Base-by-base conservation (phyloP, 2,888 invertebrate species). In the Sarcophaga caerulescens region DNA sequence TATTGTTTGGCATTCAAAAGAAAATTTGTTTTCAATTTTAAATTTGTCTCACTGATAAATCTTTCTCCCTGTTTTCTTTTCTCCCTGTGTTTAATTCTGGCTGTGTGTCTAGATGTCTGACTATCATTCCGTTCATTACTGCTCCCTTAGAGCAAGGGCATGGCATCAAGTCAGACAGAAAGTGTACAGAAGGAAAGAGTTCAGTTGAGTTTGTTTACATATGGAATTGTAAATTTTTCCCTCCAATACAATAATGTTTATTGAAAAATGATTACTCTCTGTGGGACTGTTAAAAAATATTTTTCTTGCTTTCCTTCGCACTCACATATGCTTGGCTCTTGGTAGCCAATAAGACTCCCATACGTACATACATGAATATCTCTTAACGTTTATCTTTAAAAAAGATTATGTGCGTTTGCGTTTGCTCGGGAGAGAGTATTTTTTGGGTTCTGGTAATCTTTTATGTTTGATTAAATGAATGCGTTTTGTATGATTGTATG, bases 241-340 rank as follows among this genome's bases (percentile, higher is more conserved):
- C 17, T 19, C 19, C 17, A 63, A 69, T 47, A 21, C 75, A 70
- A 80, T 84, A 81, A 84, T 78, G 75, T 78, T 86, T 86, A 86
- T 86, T 86, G 86, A 86, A 86, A 86, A 86, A 78, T 86, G 81
- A 86, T 86, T 84, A 81, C 81, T 75, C 86, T 81, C 86, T 47
- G 57, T 63, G 86, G 84, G 77, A 86, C 78, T 77, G 78, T 81
- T 78, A 81, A 73, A 35, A 44, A 86, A 74, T 17, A 68, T 81
- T 84, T 84, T 78, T 81, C 70, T 75, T 84, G 44, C 69, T 47
- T 62, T 63, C 59, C 21, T 47, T 17, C 63, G 60, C 47, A 65
- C 63, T 14, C 52, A 14, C 52, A 52, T 17, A 52, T 14, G 35
- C 35, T 35, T 35, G 35, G 35, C 35, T 35, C 8, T 35, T 17